Percentiles rank a stretch among this genome's conserved stretches.
phyloP scores from a whole-genome alignment of 1,140 invertebrate species.

The Drosophila pachea region DNA sequence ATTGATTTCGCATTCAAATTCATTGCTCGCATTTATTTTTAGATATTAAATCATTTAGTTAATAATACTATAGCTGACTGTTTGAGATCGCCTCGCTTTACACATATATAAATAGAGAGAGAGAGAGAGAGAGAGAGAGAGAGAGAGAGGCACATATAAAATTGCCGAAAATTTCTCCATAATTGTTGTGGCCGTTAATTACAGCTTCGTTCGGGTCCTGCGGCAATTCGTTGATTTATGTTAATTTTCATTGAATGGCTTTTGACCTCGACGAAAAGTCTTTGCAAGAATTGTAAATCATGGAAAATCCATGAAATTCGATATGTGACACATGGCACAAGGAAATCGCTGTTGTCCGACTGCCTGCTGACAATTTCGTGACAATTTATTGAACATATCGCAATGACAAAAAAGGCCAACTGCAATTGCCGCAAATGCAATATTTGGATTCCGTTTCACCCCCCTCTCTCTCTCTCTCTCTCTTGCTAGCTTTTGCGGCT shows the following conservation, averaged over 20 bases:
- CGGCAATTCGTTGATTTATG: slow-evolving; percentile 63
- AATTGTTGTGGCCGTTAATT: slow-evolving; percentile 43
- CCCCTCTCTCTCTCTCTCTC: slow-evolving; percentile 26
- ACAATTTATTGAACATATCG: slow-evolving; percentile 72
- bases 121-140: too few relatives aligned
- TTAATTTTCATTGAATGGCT: slow-evolving; percentile 53
- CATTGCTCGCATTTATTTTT: not conserved
- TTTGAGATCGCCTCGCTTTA: not conserved
- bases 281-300: slow-evolving; percentile 16
- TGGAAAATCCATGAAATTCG: slow-evolving; percentile 24
- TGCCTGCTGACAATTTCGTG: slow-evolving; percentile 49
- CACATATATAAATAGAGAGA: not conserved
- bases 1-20: not conserved
- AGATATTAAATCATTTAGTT: not conserved
- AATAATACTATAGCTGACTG: not conserved
- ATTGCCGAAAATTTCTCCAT: not conserved
- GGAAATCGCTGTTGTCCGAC: slow-evolving; percentile 22
- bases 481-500: slow-evolving; percentile 3
- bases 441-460: not conserved
- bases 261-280: slow-evolving; percentile 24
- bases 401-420: slow-evolving; percentile 62
- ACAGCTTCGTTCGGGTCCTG: slow-evolving; percentile 29
- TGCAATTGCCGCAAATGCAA: slow-evolving; percentile 60
- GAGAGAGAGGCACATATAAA: not conserved
- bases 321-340: slow-evolving; percentile 45